Percentiles rank a stretch among this genome's conserved stretches.
phyloP scores from a whole-genome alignment of 2,797 vertebrate genomes.

The Phalanger gymnotis region DNA sequence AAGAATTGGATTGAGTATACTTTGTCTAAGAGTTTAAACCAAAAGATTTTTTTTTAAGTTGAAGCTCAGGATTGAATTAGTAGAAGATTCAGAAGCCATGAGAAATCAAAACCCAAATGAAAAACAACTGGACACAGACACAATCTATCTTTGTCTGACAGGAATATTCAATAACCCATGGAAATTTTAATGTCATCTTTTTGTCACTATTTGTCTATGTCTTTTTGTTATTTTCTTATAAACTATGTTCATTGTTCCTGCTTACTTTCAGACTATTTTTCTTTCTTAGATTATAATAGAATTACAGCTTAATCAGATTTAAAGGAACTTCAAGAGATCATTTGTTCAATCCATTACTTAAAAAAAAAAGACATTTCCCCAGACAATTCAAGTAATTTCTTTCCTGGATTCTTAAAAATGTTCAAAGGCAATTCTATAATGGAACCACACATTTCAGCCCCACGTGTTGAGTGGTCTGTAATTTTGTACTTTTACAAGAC shows the following conservation, averaged over 20 bases:
- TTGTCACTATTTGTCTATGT: not conserved
- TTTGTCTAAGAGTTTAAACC: conserved; percentile 9
- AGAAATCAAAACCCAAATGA: not conserved
- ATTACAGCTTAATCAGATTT: not conserved
- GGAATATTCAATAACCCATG: not conserved
- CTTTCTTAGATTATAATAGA: not conserved
- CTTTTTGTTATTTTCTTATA: not conserved
- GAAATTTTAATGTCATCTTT: not conserved
- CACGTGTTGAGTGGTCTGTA: not conserved
- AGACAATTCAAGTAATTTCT: too few species aligned
- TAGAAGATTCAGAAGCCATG: not conserved
- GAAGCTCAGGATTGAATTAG: not conserved
- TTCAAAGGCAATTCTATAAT: not conserved
- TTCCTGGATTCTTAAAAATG: not conserved
- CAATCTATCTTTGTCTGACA: not conserved
- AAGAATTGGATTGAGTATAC: not conserved
- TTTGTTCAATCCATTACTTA: not conserved
- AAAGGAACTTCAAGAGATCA: not conserved
- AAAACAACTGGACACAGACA: not conserved
- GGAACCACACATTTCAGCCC: not conserved
- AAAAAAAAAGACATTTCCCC: not conserved
- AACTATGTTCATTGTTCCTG: not conserved
- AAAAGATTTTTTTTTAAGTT: conserved; percentile 17
- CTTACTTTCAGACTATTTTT: not conserved
- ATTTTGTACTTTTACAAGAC: not conserved